Conservation (phyloP, 2,797 vertebrate genomes). For the Picus viridis region DNA sequence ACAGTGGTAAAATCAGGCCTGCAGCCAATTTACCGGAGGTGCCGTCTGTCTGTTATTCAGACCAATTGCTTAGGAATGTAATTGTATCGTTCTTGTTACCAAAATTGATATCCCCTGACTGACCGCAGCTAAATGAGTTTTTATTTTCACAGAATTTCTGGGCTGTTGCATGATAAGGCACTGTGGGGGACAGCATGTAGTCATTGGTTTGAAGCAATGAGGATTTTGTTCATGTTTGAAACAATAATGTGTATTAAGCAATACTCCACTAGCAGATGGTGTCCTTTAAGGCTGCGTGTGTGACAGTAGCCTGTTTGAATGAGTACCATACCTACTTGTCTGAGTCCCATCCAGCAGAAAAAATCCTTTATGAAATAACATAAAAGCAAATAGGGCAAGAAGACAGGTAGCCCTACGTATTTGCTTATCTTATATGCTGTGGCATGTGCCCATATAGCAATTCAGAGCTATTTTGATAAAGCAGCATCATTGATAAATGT, state of each 20-base stretch:
- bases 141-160: slow-evolving; percentile 19
- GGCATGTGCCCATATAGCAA: rapidly evolving
- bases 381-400: neutral
- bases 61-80: slow-evolving; percentile 5
- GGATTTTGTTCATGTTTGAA: neutral
- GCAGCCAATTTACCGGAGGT: neutral
- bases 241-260: neutral
- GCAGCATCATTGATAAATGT: neutral
- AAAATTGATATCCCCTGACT: slow-evolving; percentile 26
- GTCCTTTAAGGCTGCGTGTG: neutral
- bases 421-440: rapidly evolving
- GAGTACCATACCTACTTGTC: neutral
- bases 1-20: neutral
- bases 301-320: neutral
- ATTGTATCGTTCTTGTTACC: slow-evolving; percentile 8
- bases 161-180: neutral
- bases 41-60: neutral
- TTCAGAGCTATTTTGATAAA: neutral
- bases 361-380: neutral
- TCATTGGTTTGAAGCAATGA: neutral
- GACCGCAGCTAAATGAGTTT: neutral
- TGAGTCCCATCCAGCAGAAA: neutral
- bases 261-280: neutral
- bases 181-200: neutral
- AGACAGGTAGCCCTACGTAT: neutral